Base-by-base conservation (phyloP, 2,888 invertebrate genomes). In the Coleophora deauratella region DNA sequence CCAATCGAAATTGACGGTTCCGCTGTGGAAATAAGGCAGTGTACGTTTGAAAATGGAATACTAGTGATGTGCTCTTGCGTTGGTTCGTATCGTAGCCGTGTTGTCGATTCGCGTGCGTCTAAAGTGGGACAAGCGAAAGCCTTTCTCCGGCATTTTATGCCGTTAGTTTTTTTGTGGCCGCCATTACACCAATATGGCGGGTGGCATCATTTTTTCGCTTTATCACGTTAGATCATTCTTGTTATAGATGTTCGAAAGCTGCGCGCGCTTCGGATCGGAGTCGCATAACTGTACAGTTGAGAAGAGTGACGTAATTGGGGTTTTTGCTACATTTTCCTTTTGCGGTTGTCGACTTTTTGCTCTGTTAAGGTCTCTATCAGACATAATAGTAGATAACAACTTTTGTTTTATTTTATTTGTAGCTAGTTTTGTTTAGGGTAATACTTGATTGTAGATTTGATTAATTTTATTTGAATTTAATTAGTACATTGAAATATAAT, bases 81-180 rank as follows among this genome's bases (percentile, higher is more conserved):
- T 59, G 68, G 66, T 74, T 65, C 54, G 59, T 51, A 61, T 65
- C 54, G 59, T 51, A 61, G 72, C 69, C 66, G 72, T 64, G 63
- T 40, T 46, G 54, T 47, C 62, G 66, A 69, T 73, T 79, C 76
- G 84, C 82, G 77, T 81, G 81, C 72, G 21, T 70, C 74, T 77
- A 80, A 85, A 73, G 82, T 85, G 69, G 85, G 81, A 78, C 85
- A 85, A 85, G 80, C 84, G 85, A 85, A 85, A 85, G 85, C 85
- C 85, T 85, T 85, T 85, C 85, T 85, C 85, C 62, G 71, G 77
- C 74, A 85, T 84, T 84, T 84, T 81, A 80, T 84, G 75, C 84
- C 82, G 85, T 85, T 85, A 84, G 76, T 82, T 82, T 85, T 82
- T 85, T 82, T 73, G 79, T 77, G 73, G 76, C 72, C 68, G 78